These are phyloP conservation scores for Aphodius granarius DNA, from an alignment of 2,888 invertebrate species.

Conservation along the genomic window DNA sequence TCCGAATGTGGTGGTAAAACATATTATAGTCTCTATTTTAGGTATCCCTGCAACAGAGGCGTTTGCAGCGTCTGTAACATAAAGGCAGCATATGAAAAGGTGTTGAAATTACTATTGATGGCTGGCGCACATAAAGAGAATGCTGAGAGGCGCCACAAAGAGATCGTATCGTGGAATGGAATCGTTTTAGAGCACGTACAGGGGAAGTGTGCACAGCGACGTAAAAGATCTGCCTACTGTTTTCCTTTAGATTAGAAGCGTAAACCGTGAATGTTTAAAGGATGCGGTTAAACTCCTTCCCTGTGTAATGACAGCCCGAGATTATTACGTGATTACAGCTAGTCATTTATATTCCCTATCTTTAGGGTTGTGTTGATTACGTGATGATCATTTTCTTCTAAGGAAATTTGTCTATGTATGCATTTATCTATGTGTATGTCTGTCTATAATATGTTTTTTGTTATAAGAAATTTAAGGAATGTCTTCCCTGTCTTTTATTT, in stretches of 20 bases:
- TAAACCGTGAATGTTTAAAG: neutral
- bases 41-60: neutral
- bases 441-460: too few relatives aligned
- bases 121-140: neutral
- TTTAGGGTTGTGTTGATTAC: neutral
- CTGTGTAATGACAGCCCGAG: neutral
- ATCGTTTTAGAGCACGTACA: neutral
- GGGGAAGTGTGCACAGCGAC: neutral
- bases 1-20: too few relatives aligned
- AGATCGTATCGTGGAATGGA: neutral
- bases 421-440: too few relatives aligned
- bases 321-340: neutral
- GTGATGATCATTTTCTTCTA: neutral
- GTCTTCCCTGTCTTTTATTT: too few relatives aligned
- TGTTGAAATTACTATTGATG: neutral
- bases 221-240: neutral
- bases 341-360: neutral
- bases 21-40: neutral
- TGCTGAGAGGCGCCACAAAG: neutral
- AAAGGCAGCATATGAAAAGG: neutral
- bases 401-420: neutral
- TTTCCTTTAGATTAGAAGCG: neutral
- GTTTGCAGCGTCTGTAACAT: neutral
- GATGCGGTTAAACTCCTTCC: neutral
- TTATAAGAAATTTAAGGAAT: too few relatives aligned